Base-by-base conservation (phyloP, 2,113 vertebrate genomes). In the Ellobius talpinus region DNA sequence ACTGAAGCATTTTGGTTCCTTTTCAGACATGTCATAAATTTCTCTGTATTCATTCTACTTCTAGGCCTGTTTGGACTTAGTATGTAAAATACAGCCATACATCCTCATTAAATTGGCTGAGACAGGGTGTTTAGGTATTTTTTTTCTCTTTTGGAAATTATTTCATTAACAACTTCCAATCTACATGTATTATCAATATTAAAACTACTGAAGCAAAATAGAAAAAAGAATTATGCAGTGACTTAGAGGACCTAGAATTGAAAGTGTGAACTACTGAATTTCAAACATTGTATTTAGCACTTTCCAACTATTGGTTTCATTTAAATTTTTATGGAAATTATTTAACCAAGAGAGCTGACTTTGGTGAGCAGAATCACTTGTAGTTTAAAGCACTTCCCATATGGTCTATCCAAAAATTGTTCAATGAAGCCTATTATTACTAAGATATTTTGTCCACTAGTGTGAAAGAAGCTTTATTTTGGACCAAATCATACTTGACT, bases 301-400 rank as follows among this genome's bases (percentile, higher is more conserved):
- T 76, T 92, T 82, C 23, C 61, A 81, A 76, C 50, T 73, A 87
- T 29, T 39, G 5, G 14, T 78, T 16, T 65, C 16, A 73, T 85
- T 94, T 92, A 84, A 72, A 90, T 84, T 3, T 19, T 90, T 68
- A 19, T 8, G 86, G 81, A 93, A 90, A 94, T 94, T 33, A 61
- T 82, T 31, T 82, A 63, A 23, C 29, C 4, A 61, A 82, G 42
- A 79, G 86, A 52, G 1, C 26, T 89, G 77, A 89, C 74, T 66
- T 94, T 91, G 93, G 11, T 23, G 66, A 76, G 17, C 47, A 61
- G 65, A 29, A 39, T 82, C 29, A 58, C 24, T 24, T 65, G 61
- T 72, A 65, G n/a, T 50, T 39, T 45, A 84, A 63, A 78, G 33
- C 14, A 39, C 13, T 92, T 94, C 87, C 21, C n/a, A 39, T 52